Percentiles rank a stretch among this genome's conserved stretches.
These are phyloP conservation scores for Rutilus rutilus DNA, from an alignment of 2,113 vertebrate species.

Conservation along the genomic window DNA sequence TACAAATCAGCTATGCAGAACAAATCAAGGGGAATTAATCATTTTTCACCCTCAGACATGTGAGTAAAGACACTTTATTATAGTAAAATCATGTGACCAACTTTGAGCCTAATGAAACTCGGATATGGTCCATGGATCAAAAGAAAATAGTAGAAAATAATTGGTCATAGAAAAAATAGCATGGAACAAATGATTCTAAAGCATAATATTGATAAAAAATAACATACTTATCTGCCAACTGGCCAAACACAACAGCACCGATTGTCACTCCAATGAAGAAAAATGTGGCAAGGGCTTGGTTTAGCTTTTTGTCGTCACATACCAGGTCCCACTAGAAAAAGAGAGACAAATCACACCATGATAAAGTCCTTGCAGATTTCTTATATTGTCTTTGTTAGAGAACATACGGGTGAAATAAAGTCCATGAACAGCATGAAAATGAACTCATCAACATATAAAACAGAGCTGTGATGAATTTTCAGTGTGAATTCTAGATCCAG, in stretches of 20 bases:
- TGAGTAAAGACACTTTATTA: background rate
- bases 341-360: background rate
- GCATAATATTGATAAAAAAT: background rate
- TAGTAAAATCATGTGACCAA: conserved; percentile 7
- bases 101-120: background rate
- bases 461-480: too few species aligned
- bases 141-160: background rate
- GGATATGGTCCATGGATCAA: background rate
- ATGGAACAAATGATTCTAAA: background rate
- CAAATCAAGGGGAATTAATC: conserved; percentile 16
- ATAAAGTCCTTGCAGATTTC: background rate
- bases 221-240: conserved; percentile 83
- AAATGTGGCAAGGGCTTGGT: conserved; percentile 77
- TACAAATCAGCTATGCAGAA: conserved; percentile 20
- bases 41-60: conserved; percentile 19
- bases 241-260: conserved; percentile 81
- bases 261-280: conserved; percentile 83
- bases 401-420: background rate
- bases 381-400: background rate
- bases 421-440: background rate
- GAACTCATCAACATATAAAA: background rate
- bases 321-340: conserved; percentile 85
- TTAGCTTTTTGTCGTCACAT: conserved; percentile 79
- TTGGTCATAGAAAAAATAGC: background rate
- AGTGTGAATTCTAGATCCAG: too few species aligned